Base-by-base conservation (phyloP, 2,113 vertebrate genomes). In the Malurus melanocephalus region DNA sequence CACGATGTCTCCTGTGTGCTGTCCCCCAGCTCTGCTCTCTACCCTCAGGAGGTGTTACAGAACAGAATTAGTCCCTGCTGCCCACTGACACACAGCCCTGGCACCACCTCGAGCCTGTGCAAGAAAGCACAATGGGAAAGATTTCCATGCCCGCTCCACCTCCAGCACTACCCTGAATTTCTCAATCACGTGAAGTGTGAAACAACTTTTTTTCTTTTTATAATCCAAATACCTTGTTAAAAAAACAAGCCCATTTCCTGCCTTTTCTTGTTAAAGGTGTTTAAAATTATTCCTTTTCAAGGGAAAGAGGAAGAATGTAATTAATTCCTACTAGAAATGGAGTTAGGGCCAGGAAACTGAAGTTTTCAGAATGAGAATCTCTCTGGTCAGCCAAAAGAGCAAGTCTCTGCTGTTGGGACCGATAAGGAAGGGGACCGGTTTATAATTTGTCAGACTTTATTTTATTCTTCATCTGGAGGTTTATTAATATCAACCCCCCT, bases 301-400 rank as follows among this genome's bases (percentile, higher is more conserved):
- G 48, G 32, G 69, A 67, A 94, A 84, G 80, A 78, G 85, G 76
- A 94, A 96, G 85, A 93, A 86, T 75, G 80, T 92, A 56, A 91
- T 92, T 88, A 94, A 91, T 88, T 86, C 83, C 80, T 86, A 51
- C 73, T 73, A 88, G 43, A 80, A 91, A 90, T n/a, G 32, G 51
- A 75, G 18, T 72, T 65, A 65, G 62, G 0, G 11, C 74, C 74
- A 91, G 88, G 66, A 91, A 94, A 86, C 53, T 27, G 24, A 69
- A 69, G 40, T 76, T 91, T 86, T 78, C 62, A 82, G 59, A 71
- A 65, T 3, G 6, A 71, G 67, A 72, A 32, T 75, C 52, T 89
- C 48, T 85, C 59, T 68, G 66, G 49, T 51, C 80, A 84, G 66
- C 67, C 14, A 6, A 73, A 89, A 85, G 74, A 64, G 65, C 66